Conservation (phyloP, 2,888 invertebrate species). For the Heliconius sara region DNA sequence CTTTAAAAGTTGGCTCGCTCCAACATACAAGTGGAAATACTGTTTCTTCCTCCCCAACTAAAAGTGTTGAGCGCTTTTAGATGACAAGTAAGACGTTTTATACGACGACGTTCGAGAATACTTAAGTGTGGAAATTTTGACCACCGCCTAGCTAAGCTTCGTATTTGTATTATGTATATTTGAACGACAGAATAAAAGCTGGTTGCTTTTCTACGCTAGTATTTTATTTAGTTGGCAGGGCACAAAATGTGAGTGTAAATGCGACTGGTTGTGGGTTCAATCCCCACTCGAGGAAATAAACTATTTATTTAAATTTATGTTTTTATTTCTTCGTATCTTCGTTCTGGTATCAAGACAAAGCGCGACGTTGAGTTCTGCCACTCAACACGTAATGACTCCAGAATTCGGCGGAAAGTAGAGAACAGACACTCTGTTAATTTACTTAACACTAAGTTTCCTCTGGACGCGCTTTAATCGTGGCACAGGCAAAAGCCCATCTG, state of each 20-base stretch:
- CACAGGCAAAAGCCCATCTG: no score
- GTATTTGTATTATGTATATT: constrained; percentile 1
- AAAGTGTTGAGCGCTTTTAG: constrained; percentile 36
- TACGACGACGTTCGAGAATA: constrained; percentile 20
- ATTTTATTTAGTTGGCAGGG: not conserved
- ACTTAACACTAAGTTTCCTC: no score
- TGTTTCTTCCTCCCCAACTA: constrained; percentile 12
- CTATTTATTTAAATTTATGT: no score
- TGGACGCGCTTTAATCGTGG: no score
- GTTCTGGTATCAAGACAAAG: no score
- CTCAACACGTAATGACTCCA: no score
- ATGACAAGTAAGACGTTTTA: constrained; percentile 37
- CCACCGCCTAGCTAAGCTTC: constrained; percentile 10
- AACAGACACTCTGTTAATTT: no score
- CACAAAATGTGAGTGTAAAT: not conserved
- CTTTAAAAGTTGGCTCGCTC: constrained; percentile 10
- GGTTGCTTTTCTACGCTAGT: not conserved
- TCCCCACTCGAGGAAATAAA: no score
- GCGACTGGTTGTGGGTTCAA: not conserved
- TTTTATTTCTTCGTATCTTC: no score
- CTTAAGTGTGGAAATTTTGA: constrained; percentile 32
- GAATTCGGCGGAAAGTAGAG: no score
- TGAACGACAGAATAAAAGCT: not conserved
- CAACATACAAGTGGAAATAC: constrained; percentile 10
- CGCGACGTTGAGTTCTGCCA: no score